phyloP scores from a whole-genome alignment of 2,888 invertebrate genomes.

The Mesochorus sp. region DNA sequence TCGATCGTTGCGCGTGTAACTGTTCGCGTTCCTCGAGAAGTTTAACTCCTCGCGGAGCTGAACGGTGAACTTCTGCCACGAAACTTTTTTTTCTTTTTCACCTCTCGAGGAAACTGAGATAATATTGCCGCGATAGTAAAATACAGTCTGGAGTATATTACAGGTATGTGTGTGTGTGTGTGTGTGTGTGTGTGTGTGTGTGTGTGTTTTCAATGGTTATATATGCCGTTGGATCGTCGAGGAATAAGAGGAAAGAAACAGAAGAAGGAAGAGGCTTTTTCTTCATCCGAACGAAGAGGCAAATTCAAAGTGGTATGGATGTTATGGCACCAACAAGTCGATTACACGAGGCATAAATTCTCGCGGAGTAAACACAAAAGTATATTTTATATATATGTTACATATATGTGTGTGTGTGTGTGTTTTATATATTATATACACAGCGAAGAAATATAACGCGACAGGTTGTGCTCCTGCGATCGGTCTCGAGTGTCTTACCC shows the following conservation, averaged over 20 bases:
- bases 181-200: too few relatives aligned
- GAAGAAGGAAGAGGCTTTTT: slow-evolving; percentile 17
- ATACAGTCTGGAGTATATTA: not conserved
- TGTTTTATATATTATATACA: too few relatives aligned
- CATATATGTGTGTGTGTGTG: not conserved
- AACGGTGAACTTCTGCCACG: not conserved
- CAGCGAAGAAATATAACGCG: not conserved
- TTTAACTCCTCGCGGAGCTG: not conserved
- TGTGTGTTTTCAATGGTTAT: not conserved
- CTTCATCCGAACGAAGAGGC: not conserved
- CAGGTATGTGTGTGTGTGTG: too few relatives aligned
- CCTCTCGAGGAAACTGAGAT: not conserved
- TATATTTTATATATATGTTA: not conserved
- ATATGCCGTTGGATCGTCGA: not conserved
- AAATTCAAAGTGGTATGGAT: not conserved
- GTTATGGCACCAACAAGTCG: not conserved
- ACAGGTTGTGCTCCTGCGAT: slow-evolving; percentile 26
- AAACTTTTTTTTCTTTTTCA: not conserved
- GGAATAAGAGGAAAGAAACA: not conserved
- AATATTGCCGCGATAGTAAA: not conserved
- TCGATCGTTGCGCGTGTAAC: too few relatives aligned
- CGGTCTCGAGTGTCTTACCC: slow-evolving; percentile 7
- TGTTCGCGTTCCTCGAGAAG: not conserved
- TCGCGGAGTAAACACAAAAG: not conserved
- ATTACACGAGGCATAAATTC: not conserved